Conservation (phyloP, 2,797 vertebrate genomes). For the Gymnodraco acuticeps region DNA sequence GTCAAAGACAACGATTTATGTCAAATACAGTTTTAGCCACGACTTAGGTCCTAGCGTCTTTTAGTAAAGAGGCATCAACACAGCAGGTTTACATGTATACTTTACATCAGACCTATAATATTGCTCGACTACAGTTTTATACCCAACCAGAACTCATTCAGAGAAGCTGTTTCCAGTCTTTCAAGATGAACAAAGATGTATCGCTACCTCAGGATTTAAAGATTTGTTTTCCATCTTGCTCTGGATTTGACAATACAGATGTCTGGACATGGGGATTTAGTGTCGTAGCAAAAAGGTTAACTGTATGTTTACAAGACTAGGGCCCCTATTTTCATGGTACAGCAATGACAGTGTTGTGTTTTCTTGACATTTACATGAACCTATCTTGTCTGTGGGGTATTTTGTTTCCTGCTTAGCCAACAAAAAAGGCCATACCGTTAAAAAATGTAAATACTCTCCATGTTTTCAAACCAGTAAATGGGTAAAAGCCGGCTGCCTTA, state of each 20-base stretch:
- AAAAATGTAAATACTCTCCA: neutral
- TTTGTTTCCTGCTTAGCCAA: neutral
- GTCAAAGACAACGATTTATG: slow-evolving; percentile 53
- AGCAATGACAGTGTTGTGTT: neutral
- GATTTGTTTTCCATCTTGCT: neutral
- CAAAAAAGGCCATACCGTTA: neutral
- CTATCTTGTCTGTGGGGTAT: neutral
- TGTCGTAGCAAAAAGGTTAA: slow-evolving; percentile 5
- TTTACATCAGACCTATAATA: slow-evolving; percentile 2
- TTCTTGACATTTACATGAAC: neutral
- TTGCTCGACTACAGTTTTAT: neutral
- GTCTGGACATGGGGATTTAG: slow-evolving; percentile 4
- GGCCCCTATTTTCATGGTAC: neutral
- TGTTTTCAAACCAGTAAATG: too few species aligned
- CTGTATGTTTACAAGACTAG: neutral
- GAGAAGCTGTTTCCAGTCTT: neutral
- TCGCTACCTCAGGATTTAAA: neutral
- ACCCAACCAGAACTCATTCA: neutral
- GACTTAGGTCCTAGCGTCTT: neutral
- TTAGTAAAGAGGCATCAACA: neutral
- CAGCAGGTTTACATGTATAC: neutral
- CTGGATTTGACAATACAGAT: slow-evolving; percentile 7
- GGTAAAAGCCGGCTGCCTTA: neutral
- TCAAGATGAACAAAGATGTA: neutral
- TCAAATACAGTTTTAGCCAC: slow-evolving; percentile 26